These are phyloP conservation scores for Acleris sparsana DNA, from an alignment of 2,888 invertebrate genomes.

Conservation along the genomic window DNA sequence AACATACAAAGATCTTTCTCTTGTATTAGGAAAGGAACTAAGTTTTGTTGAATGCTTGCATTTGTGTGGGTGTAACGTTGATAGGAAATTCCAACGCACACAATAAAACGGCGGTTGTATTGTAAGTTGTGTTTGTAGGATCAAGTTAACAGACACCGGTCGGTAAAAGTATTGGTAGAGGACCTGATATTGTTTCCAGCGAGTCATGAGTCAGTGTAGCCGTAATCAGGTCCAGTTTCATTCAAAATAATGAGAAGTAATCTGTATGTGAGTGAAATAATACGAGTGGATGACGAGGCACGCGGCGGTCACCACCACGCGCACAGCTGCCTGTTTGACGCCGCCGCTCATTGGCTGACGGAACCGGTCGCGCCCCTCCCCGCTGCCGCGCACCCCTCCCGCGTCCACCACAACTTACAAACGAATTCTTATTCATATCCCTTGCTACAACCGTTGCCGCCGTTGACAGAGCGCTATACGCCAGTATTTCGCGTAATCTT, in stretches of 20 bases:
- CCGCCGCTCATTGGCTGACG: constrained; percentile 71
- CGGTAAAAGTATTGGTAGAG: constrained; percentile 41
- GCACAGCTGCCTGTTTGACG: constrained; percentile 76
- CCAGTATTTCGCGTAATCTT: constrained; percentile 80
- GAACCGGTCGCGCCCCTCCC: constrained; percentile 70
- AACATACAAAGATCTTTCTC: neutral
- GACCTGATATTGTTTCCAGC: constrained; percentile 49
- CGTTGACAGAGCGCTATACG: constrained; percentile 68
- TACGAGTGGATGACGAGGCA: constrained; percentile 63
- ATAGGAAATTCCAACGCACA: constrained; percentile 53
- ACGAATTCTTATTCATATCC: constrained; percentile 81
- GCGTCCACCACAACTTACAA: constrained; percentile 73
- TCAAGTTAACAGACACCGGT: constrained; percentile 42
- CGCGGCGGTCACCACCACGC: constrained; percentile 55
- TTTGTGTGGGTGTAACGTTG: constrained; percentile 38
- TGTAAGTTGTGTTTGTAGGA: constrained; percentile 42
- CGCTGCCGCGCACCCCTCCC: constrained; percentile 53
- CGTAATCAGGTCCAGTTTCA: constrained; percentile 65
- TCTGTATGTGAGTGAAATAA: constrained; percentile 65
- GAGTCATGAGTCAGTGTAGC: constrained; percentile 59
- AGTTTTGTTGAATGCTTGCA: constrained; percentile 18
- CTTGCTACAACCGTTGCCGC: constrained; percentile 78
- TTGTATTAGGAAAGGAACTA: constrained; percentile 5
- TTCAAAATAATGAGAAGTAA: constrained; percentile 70
- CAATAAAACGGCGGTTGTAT: constrained; percentile 42